Percentiles rank a stretch among this genome's conserved stretches.
Evolutionary conservation across 2,797 vertebrate species (phyloP).

Genomic region (Pelochelys cantorii): DNA sequence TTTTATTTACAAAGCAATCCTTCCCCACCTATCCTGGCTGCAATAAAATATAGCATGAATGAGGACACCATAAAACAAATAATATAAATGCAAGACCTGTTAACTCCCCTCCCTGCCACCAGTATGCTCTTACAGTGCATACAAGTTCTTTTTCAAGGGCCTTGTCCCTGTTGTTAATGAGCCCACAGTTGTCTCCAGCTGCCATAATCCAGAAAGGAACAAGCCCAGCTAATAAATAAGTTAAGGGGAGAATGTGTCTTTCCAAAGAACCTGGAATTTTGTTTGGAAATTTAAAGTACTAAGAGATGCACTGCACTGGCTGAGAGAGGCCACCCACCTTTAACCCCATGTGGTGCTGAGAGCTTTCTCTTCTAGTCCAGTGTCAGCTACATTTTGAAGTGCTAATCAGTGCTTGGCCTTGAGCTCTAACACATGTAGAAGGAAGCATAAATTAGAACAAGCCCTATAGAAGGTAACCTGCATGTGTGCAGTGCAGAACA

Average conservation of each 20-base stretch:
- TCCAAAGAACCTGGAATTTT: neutral
- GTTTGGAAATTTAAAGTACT: neutral
- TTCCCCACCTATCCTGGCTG: neutral
- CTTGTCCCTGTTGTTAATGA: neutral
- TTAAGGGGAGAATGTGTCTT: neutral
- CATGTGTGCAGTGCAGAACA: neutral
- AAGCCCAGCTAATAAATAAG: neutral
- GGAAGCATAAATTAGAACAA: neutral
- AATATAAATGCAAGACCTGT: neutral
- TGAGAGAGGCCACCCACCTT: neutral
- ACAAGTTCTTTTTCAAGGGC: neutral
- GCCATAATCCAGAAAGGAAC: constrained; percentile 22
- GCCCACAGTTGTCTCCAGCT: neutral
- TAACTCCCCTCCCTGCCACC: neutral
- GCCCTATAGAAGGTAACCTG: neutral
- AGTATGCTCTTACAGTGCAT: neutral
- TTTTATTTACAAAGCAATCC: constrained; percentile 18
- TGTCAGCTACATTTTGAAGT: constrained; percentile 9
- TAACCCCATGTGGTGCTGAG: neutral
- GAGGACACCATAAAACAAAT: constrained; percentile 34
- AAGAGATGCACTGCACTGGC: neutral
- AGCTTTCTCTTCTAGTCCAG: neutral
- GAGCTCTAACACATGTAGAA: neutral
- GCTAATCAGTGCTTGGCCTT: neutral
- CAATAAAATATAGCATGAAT: constrained; percentile 45